Evolutionary conservation across 1,140 invertebrate species (phyloP).

Genomic region (Lamellibrachia luymesi): DNA sequence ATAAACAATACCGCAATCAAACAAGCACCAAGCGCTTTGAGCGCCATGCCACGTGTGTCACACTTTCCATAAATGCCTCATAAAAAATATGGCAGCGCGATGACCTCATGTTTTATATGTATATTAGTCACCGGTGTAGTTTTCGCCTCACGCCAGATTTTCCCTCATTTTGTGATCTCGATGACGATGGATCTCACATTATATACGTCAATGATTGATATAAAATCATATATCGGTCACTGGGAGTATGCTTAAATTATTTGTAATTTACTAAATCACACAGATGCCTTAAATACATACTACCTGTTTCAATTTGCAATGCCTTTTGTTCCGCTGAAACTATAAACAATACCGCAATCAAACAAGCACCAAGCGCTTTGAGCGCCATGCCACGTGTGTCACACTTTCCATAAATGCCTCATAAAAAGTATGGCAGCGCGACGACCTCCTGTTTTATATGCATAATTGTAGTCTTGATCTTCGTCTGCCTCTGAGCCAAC

Average conservation of each 20-base stretch:
- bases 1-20: not conserved
- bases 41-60: not conserved
- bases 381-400: not conserved
- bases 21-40: not conserved
- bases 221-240: too few species aligned
- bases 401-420: not conserved
- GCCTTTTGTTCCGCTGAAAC: not conserved
- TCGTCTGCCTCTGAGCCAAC: too few species aligned
- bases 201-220: too few species aligned
- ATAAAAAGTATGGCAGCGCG: not conserved
- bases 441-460: too few species aligned
- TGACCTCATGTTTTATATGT: too few species aligned
- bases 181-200: too few species aligned
- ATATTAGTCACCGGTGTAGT: too few species aligned
- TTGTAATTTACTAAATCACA: not conserved
- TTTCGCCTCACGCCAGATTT: too few species aligned
- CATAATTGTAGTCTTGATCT: too few species aligned
- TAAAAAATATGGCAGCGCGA: not conserved
- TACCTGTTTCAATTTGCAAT: not conserved
- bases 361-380: not conserved
- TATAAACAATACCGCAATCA: not conserved
- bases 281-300: not conserved
- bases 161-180: too few species aligned
- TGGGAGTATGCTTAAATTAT: not conserved
- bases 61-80: not conserved